phyloP scores from a whole-genome alignment of 2,888 invertebrate genomes.

The Sialis lutaria region DNA sequence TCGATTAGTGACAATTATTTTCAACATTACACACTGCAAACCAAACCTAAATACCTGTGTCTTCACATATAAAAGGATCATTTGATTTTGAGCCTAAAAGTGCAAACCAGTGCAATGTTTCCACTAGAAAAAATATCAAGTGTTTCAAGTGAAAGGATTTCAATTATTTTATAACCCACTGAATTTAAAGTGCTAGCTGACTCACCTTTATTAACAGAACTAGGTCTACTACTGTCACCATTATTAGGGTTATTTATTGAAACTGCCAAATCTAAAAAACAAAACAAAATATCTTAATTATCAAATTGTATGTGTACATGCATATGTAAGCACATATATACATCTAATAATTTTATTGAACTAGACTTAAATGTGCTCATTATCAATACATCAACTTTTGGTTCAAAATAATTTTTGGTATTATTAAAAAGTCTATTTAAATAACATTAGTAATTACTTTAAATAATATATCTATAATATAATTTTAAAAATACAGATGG shows the following conservation, averaged over 20 bases:
- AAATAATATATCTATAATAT: no score
- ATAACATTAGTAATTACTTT: no score
- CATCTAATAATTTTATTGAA: not conserved
- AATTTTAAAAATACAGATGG: no score
- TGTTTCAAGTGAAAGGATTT: slow-evolving; percentile 22
- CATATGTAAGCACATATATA: not conserved
- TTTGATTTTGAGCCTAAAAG: slow-evolving; percentile 24
- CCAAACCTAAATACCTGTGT: no score
- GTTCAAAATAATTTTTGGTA: no score
- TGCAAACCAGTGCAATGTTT: slow-evolving; percentile 26
- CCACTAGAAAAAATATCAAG: slow-evolving; percentile 15
- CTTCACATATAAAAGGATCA: slow-evolving; percentile 9
- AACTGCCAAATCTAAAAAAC: not conserved
- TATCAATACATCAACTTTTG: no score
- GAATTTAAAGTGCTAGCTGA: slow-evolving; percentile 19
- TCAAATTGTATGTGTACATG: not conserved
- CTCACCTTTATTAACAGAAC: slow-evolving; percentile 23
- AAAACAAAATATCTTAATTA: not conserved
- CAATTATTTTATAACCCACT: slow-evolving; percentile 26
- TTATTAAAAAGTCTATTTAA: no score
- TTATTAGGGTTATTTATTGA: not conserved
- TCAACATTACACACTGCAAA: not conserved
- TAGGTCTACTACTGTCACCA: not conserved
- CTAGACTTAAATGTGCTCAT: no score
- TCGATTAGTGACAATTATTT: not conserved